Conservation (phyloP, 2,113 vertebrate genomes). For the Phyllostomus discolor region DNA sequence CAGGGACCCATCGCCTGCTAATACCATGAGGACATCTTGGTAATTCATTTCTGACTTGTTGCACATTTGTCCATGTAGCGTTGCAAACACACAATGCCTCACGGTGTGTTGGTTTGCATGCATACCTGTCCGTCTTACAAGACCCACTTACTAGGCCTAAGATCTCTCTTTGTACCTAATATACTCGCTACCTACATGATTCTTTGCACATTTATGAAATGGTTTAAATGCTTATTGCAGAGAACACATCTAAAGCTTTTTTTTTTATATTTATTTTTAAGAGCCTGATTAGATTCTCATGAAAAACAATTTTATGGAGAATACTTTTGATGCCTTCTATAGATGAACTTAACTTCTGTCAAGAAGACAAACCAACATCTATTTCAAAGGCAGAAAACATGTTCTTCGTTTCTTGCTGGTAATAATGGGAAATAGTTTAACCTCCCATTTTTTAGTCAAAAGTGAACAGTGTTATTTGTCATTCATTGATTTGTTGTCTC, state of each 20-base stretch:
- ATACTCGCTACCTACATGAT: not conserved
- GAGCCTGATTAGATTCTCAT: not conserved
- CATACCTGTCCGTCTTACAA: not conserved
- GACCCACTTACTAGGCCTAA: not conserved
- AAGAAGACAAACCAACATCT: not conserved
- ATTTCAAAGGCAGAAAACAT: not conserved
- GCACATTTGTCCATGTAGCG: not conserved
- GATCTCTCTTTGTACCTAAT: not conserved
- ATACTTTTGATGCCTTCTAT: not conserved
- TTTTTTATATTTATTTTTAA: not conserved
- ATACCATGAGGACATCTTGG: not conserved
- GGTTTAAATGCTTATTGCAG: not conserved
- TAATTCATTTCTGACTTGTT: not conserved
- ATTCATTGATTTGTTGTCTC: slow-evolving; percentile 52
- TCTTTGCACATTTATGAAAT: not conserved
- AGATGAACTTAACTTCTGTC: not conserved
- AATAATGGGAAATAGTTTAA: not conserved
- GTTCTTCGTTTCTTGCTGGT: slow-evolving; percentile 8
- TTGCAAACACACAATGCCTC: not conserved
- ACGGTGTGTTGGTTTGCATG: not conserved
- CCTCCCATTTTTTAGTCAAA: not conserved
- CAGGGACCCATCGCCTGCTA: not conserved
- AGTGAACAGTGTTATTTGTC: slow-evolving; percentile 24
- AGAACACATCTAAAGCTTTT: not conserved
- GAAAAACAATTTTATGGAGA: not conserved